Percentiles rank a stretch among this genome's conserved stretches.
phyloP scores from a whole-genome alignment of 1,140 invertebrate genomes.

The Chelonus insularis region DNA sequence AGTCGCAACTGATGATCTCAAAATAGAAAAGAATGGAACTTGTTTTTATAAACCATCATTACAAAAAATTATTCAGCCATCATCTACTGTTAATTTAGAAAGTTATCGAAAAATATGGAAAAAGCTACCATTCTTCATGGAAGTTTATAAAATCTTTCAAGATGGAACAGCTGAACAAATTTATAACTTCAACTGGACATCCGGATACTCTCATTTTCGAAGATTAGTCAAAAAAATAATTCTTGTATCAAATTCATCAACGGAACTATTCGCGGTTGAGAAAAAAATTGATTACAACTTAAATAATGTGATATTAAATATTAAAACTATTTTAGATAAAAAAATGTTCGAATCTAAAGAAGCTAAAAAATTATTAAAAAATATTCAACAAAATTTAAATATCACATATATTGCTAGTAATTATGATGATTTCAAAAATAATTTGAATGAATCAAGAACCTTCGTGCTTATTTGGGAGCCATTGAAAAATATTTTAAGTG shows the following conservation, averaged over 20 bases:
- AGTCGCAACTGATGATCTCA: slow-evolving; percentile 45
- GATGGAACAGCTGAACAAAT: slow-evolving; percentile 29
- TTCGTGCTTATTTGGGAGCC: slow-evolving; percentile 48
- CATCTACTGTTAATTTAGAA: too few relatives aligned
- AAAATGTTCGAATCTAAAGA: too few relatives aligned
- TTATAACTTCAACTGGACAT: slow-evolving; percentile 47
- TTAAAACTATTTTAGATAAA: too few relatives aligned
- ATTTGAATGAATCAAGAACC: slow-evolving; percentile 39
- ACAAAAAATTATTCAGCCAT: too few relatives aligned
- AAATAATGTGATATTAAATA: too few relatives aligned
- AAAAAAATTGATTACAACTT: too few relatives aligned
- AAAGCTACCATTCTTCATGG: slow-evolving; percentile 39
- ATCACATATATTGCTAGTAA: slow-evolving; percentile 38
- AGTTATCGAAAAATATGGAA: too few relatives aligned
- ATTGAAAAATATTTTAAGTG: slow-evolving; percentile 38
- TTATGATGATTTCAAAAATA: slow-evolving; percentile 37
- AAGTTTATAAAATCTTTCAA: slow-evolving; percentile 31
- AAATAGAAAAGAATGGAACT: too few relatives aligned
- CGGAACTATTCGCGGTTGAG: slow-evolving; percentile 36
- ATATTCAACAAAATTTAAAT: slow-evolving; percentile 42
- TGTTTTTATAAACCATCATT: too few relatives aligned
- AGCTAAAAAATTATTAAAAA: too few relatives aligned
- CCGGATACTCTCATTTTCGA: slow-evolving; percentile 46
- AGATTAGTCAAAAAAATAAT: slow-evolving; percentile 40
- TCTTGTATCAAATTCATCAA: slow-evolving; percentile 32